Evolutionary conservation across 2,797 vertebrate species (phyloP).

Genomic region (Psittacula echo): DNA sequence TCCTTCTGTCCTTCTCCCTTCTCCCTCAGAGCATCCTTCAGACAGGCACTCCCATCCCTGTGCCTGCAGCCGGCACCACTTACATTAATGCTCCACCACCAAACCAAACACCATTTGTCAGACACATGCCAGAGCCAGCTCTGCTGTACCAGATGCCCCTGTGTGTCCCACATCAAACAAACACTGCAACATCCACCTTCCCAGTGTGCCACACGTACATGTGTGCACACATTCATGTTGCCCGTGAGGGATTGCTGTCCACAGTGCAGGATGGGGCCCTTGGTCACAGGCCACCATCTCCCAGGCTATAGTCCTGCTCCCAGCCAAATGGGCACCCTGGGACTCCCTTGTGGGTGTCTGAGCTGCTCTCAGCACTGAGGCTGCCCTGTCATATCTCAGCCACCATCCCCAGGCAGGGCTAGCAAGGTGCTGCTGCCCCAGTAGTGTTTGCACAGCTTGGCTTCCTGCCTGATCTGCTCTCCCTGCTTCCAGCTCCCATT

Average conservation of each 20-base stretch:
- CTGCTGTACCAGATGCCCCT: constrained; percentile 10
- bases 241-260: not conserved
- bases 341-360: fast-evolving
- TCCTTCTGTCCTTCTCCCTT: not conserved
- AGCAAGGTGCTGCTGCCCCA: not conserved
- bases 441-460: constrained; percentile 29
- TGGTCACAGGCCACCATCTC: not conserved
- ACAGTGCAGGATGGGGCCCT: fast-evolving
- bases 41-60: not conserved
- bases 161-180: not conserved
- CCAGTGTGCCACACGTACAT: fast-evolving
- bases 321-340: fast-evolving
- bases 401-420: not conserved
- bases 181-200: fast-evolving
- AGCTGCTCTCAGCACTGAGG: fast-evolving
- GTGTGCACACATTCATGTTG: fast-evolving
- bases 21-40: not conserved
- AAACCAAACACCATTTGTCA: constrained; percentile 44
- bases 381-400: not conserved
- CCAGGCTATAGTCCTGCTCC: not conserved
- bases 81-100: not conserved
- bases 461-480: not conserved
- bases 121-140: not conserved
- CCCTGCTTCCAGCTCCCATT: not conserved
- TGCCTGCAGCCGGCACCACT: not conserved